These are phyloP conservation scores for Hylia prasina DNA, from an alignment of 2,113 vertebrate species.

Conservation along the genomic window DNA sequence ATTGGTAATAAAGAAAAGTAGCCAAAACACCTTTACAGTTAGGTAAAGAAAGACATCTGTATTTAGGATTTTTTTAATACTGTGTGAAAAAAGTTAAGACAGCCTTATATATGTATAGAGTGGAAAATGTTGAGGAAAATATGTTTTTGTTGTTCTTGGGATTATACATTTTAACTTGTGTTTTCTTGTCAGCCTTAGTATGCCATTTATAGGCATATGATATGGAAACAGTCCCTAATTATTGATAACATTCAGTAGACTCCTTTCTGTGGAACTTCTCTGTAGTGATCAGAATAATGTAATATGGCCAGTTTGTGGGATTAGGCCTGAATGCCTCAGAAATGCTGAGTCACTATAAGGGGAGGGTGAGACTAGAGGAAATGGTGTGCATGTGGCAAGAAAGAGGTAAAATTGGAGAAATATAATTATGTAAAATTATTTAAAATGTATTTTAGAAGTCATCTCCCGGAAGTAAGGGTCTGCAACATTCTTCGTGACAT, in stretches of 20 bases:
- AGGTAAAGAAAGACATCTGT: neutral
- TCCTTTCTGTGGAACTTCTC: neutral
- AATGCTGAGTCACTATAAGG: constrained; percentile 43
- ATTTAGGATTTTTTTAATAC: neutral
- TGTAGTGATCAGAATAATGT: neutral
- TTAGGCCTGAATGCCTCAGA: neutral
- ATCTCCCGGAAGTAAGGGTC: neutral
- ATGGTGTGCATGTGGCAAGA: neutral
- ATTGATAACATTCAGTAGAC: neutral
- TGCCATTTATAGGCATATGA: neutral
- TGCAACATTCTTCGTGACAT: neutral
- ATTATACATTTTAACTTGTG: neutral
- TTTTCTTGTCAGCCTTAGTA: neutral
- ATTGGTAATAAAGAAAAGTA: neutral
- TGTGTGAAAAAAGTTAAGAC: neutral
- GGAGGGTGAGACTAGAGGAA: neutral
- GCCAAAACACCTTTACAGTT: neutral
- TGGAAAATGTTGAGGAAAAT: neutral
- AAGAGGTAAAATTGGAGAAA: neutral
- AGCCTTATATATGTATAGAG: neutral
- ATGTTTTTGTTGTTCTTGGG: neutral
- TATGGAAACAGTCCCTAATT: neutral
- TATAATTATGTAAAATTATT: neutral
- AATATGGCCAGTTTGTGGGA: neutral
- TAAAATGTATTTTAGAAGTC: neutral